Base-by-base conservation (phyloP, 1,140 invertebrate genomes). In the Aphaenogaster ashmeadi region DNA sequence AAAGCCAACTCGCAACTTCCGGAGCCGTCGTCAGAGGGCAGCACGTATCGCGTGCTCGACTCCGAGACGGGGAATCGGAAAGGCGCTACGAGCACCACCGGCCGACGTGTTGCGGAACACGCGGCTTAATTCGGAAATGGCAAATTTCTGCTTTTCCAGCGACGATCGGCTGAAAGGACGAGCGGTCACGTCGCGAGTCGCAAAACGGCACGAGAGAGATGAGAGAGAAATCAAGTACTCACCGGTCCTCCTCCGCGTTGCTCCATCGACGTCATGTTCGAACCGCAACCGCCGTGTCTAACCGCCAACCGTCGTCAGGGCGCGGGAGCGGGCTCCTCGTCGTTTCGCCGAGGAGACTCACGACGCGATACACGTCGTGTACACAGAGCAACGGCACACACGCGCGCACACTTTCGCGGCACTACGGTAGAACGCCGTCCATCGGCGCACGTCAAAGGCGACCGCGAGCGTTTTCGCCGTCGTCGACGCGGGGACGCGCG, bases 31-130 rank as follows among this genome's bases (percentile, higher is more conserved):
- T 13, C 9, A 77, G 84, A 21, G 60, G 47, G 83, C 75, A 58
- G 88, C 80, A 83, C 15, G 44, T n/a, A 15, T 44, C 80, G 9
- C 11, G 69, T 9, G 13, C 13, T 7, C 5, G 27, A 50, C 6
- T 21, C 11, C 21, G 11, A 58, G 2, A 67, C 8, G 13, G 18
- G 11, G 44, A 36, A 11, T 56, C 6, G 15, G 64, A 67, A 78
- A 77, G 60, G 89, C 87, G 87, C 87, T 87, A 67, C 21, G 50
- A 87, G 90, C 87, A 69, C 81, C 84, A 90, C 89, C 88, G 89
- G 83, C 36, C 84, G 83, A 91, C 90, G 84, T 91, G 87, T 87
- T 89, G 21, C 64, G 52, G 67, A 54, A 91, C 75, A 84, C 77
- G 77, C 77, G 78, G 77, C 58, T 88, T 67, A 21, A 58, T 67